These are phyloP conservation scores for Chlorodrepanis virens DNA, from an alignment of 2,113 vertebrate species.

Conservation along the genomic window DNA sequence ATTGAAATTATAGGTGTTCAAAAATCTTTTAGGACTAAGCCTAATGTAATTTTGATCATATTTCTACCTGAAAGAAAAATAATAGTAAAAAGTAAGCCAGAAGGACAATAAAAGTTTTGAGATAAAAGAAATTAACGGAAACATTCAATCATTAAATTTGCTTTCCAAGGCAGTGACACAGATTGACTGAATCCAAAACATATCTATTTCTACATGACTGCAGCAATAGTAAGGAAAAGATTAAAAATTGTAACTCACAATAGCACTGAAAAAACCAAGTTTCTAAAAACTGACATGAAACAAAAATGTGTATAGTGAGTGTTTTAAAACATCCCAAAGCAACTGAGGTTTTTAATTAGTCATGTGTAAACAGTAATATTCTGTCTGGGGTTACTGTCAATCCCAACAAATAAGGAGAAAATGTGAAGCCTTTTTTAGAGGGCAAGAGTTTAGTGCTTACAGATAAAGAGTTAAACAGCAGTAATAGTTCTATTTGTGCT, in stretches of 20 bases:
- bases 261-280: neutral
- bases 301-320: neutral
- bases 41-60: neutral
- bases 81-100: neutral
- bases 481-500: neutral
- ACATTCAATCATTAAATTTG: neutral
- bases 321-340: neutral
- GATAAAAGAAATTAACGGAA: neutral
- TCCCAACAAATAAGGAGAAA: neutral
- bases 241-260: neutral
- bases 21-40: constrained; percentile 30
- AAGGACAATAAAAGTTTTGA: constrained; percentile 6
- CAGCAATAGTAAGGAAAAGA: neutral
- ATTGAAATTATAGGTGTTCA: constrained; percentile 34
- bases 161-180: neutral
- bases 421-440: neutral
- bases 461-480: neutral
- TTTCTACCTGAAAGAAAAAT: constrained; percentile 16
- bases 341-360: neutral
- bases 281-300: neutral
- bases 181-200: neutral
- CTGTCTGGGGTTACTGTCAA: neutral
- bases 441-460: neutral
- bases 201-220: neutral
- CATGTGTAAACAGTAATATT: neutral